phyloP scores from a whole-genome alignment of 1,140 invertebrate genomes.

The Trissolcus basalis region DNA sequence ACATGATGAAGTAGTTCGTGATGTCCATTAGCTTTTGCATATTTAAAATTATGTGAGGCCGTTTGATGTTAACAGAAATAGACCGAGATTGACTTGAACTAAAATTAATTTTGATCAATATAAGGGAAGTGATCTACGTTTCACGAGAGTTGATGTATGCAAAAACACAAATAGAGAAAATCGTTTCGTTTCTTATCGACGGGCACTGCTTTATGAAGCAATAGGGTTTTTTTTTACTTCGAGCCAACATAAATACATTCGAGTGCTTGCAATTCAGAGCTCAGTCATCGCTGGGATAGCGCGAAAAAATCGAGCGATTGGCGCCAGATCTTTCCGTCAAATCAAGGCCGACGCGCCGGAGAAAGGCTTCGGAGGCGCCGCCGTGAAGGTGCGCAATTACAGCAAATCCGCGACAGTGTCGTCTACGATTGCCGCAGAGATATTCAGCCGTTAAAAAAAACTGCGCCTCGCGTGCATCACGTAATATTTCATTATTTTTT shows the following conservation, averaged over 20 bases:
- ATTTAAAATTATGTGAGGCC: no score
- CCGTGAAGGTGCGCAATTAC: slow-evolving; percentile 57
- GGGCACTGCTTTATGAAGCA: slow-evolving; percentile 13
- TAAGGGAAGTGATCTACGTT: slow-evolving; percentile 26
- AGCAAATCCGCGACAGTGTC: slow-evolving; percentile 56
- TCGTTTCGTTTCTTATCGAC: slow-evolving; percentile 27
- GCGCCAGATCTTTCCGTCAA: slow-evolving; percentile 61
- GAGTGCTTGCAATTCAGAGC: slow-evolving; percentile 27
- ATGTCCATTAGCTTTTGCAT: no score
- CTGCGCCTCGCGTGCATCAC: slow-evolving; percentile 21
- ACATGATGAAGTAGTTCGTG: no score
- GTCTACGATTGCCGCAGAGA: slow-evolving; percentile 21
- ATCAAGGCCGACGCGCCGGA: slow-evolving; percentile 61
- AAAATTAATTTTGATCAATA: no score
- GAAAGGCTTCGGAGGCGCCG: slow-evolving; percentile 65
- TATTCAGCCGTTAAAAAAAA: slow-evolving; percentile 14
- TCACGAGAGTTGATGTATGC: neutral
- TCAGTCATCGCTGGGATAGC: slow-evolving; percentile 39
- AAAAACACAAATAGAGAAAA: slow-evolving; percentile 6
- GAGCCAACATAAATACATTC: slow-evolving; percentile 18
- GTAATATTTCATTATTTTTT: slow-evolving; percentile 35
- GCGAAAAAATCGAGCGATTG: slow-evolving; percentile 57
- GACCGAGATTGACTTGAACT: no score
- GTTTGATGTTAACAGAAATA: no score
- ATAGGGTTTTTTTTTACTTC: slow-evolving; percentile 16